These are phyloP conservation scores for Dendrocopos noguchii DNA, from an alignment of 2,113 vertebrate species.

Conservation along the genomic window DNA sequence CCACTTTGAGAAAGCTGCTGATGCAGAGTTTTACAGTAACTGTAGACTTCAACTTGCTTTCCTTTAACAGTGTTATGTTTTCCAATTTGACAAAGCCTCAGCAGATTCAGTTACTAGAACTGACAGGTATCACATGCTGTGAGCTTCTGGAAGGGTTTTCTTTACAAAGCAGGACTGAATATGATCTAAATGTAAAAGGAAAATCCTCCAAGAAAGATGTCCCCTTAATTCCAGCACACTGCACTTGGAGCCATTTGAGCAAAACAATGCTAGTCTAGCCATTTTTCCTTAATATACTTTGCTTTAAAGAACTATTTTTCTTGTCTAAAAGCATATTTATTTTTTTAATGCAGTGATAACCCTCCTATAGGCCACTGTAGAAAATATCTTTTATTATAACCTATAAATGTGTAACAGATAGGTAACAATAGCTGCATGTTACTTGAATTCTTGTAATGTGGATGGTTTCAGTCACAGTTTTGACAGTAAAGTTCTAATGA, in stretches of 20 bases:
- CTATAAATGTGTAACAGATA: background rate
- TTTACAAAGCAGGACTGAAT: background rate
- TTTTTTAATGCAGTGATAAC: background rate
- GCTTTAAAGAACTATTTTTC: background rate
- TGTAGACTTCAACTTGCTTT: background rate
- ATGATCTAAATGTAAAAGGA: background rate
- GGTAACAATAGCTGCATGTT: background rate
- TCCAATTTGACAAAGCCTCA: constrained; percentile 18
- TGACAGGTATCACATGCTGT: background rate
- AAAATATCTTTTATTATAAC: background rate
- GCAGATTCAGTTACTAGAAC: background rate
- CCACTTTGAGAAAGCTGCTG: background rate
- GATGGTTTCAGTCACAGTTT: background rate
- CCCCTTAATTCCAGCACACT: background rate
- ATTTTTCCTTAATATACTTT: background rate
- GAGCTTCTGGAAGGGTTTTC: constrained; percentile 1
- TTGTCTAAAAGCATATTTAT: background rate
- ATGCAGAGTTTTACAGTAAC: constrained; percentile 3
- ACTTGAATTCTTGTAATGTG: background rate
- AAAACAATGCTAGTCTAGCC: background rate
- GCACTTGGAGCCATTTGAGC: background rate
- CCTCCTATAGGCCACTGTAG: background rate
- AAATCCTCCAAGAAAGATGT: background rate
- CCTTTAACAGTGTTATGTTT: background rate
- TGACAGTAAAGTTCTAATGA: background rate